These are phyloP conservation scores for Cephus sareptanus DNA, from an alignment of 2,888 invertebrate species.

Conservation along the genomic window DNA sequence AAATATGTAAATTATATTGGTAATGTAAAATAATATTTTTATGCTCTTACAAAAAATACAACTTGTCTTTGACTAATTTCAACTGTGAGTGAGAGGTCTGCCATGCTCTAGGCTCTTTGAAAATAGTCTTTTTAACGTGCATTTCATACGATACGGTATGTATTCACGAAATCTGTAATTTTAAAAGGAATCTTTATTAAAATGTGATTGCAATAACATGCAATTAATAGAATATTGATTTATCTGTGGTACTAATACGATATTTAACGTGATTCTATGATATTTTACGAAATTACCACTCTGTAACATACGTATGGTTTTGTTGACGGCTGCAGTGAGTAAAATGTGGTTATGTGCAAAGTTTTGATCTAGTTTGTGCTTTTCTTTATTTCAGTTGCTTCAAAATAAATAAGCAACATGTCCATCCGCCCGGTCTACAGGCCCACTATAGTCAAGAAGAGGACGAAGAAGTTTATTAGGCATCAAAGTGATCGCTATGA, in stretches of 20 bases:
- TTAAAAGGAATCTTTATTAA: conserved; percentile 30
- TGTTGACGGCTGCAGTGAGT: neutral
- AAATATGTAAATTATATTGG: neutral
- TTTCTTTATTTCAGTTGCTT: conserved; percentile 47
- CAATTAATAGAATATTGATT: conserved; percentile 4
- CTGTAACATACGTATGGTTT: neutral
- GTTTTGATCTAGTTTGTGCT: conserved; percentile 11
- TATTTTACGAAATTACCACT: neutral
- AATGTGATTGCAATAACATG: neutral
- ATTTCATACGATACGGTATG: conserved; percentile 34
- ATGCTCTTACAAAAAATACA: neutral
- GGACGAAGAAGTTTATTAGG: conserved; percentile 97
- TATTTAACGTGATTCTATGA: neutral
- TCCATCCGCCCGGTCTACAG: conserved; percentile 91
- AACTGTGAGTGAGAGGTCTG: neutral
- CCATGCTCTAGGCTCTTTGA: neutral
- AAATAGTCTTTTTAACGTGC: conserved; percentile 1
- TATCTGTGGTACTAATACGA: neutral
- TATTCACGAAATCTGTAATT: conserved; percentile 37
- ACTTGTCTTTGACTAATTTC: neutral
- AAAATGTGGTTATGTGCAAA: conserved; percentile 7
- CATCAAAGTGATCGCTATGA: conserved; percentile 99
- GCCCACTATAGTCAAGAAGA: conserved; percentile 94
- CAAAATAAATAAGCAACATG: conserved; percentile 71
- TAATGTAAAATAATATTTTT: neutral